Percentiles rank a stretch among this genome's conserved stretches.
Evolutionary conservation across 53 echinoderm and acorn worm genomes (phyloP).

Genomic region (Luidia sarsii): DNA sequence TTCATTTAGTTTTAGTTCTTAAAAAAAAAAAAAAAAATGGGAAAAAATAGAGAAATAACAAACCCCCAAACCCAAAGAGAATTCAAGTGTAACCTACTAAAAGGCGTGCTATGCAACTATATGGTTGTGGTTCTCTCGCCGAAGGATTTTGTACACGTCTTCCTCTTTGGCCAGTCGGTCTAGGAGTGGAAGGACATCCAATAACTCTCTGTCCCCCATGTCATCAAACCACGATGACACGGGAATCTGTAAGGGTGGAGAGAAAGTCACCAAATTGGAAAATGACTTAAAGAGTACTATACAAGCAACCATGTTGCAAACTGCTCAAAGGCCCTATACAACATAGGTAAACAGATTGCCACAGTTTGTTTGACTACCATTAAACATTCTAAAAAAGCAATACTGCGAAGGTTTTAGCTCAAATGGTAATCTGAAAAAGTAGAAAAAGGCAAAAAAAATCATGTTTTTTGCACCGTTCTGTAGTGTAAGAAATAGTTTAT

Average conservation of each 20-base stretch:
- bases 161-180: conserved; percentile 91
- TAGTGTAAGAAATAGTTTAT: too few species aligned
- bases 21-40: not conserved
- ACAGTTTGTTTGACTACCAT: too few species aligned
- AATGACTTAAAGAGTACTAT: too few species aligned
- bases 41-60: not conserved
- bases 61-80: not conserved
- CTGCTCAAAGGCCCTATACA: not conserved
- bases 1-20: conserved; percentile 1
- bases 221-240: conserved; percentile 99
- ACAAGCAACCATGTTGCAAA: not conserved
- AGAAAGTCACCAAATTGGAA: not conserved
- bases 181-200: conserved; percentile 92
- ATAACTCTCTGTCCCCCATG: conserved; percentile 92
- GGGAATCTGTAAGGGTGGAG: conserved; percentile 70
- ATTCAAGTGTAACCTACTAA: conserved; percentile 5
- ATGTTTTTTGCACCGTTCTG: too few species aligned
- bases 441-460: too few species aligned
- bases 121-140: conserved; percentile 99
- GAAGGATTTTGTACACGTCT: conserved; percentile 94
- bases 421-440: too few species aligned
- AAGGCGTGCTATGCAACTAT: conserved; percentile 83
- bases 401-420: too few species aligned
- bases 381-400: too few species aligned
- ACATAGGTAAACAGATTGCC: not conserved